These are phyloP conservation scores for Pollimyrus isidori DNA, from an alignment of 2,113 vertebrate species.

Conservation along the genomic window DNA sequence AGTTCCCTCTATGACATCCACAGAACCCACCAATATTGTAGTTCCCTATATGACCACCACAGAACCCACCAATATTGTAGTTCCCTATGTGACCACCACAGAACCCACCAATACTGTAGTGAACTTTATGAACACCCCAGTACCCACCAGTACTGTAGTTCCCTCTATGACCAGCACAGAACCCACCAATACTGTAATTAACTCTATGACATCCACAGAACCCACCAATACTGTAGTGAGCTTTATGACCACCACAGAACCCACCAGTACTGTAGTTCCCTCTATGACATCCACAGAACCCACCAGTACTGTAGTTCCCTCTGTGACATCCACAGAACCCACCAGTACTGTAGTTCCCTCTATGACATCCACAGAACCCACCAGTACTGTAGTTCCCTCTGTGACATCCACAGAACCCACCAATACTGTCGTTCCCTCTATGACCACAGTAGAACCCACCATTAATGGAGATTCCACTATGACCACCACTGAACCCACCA, in stretches of 20 bases:
- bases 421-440: not conserved
- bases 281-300: not conserved
- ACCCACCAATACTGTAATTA: not conserved
- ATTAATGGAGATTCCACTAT: not conserved
- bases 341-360: not conserved
- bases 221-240: not conserved
- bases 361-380: not conserved
- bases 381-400: not conserved
- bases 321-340: not conserved
- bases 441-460: not conserved
- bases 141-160: not conserved
- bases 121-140: not conserved
- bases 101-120: not conserved
- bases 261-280: not conserved
- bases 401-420: not conserved
- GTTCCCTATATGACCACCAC: not conserved
- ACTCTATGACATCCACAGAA: not conserved
- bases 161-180: not conserved
- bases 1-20: not conserved
- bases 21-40: not conserved
- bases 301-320: not conserved
- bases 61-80: not conserved
- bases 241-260: not conserved
- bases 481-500: not conserved
- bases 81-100: not conserved